phyloP scores from a whole-genome alignment of 1,140 invertebrate species.

The Drosophila sucinea region DNA sequence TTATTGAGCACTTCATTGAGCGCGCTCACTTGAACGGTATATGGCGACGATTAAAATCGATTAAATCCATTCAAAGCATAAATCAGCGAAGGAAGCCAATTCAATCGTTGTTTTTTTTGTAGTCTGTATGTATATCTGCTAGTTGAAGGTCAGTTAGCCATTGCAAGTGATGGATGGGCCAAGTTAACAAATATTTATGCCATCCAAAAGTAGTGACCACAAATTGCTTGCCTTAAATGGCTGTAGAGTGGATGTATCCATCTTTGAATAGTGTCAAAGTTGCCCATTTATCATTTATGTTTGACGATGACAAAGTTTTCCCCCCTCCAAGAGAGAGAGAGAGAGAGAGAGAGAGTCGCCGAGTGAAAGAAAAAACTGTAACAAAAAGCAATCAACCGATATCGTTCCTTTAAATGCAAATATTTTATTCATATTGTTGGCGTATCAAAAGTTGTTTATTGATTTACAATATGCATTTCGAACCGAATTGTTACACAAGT shows the following conservation, averaged over 20 bases:
- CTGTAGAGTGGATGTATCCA: slow-evolving; percentile 26
- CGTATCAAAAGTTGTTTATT: slow-evolving; percentile 55
- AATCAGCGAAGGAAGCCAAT: slow-evolving; percentile 53
- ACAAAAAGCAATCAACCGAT: slow-evolving; percentile 11
- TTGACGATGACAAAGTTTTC: slow-evolving; percentile 28
- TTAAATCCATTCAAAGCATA: slow-evolving; percentile 70
- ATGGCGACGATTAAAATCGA: slow-evolving; percentile 77
- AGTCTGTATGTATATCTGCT: slow-evolving; percentile 18
- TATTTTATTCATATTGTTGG: slow-evolving; percentile 63
- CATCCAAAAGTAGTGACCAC: slow-evolving; percentile 25
- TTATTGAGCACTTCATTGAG: slow-evolving; percentile 73
- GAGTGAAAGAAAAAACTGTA: slow-evolving; percentile 34
- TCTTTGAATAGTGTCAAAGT: slow-evolving; percentile 27
- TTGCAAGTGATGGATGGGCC: slow-evolving; percentile 33
- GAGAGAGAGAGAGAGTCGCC: slow-evolving; percentile 26
- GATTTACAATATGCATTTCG: slow-evolving; percentile 50
- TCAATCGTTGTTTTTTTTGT: slow-evolving; percentile 17
- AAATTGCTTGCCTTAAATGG: slow-evolving; percentile 22
- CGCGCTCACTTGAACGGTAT: slow-evolving; percentile 56
- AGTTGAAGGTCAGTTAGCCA: slow-evolving; percentile 43
- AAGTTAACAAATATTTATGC: slow-evolving; percentile 23
- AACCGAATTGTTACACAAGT: slow-evolving; percentile 29
- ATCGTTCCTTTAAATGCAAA: slow-evolving; percentile 60
- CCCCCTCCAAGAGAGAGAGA: slow-evolving; percentile 7
- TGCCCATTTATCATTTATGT: slow-evolving; percentile 60